These are phyloP conservation scores for Halocaridina rubra DNA, from an alignment of 2,888 invertebrate species.

Conservation along the genomic window DNA sequence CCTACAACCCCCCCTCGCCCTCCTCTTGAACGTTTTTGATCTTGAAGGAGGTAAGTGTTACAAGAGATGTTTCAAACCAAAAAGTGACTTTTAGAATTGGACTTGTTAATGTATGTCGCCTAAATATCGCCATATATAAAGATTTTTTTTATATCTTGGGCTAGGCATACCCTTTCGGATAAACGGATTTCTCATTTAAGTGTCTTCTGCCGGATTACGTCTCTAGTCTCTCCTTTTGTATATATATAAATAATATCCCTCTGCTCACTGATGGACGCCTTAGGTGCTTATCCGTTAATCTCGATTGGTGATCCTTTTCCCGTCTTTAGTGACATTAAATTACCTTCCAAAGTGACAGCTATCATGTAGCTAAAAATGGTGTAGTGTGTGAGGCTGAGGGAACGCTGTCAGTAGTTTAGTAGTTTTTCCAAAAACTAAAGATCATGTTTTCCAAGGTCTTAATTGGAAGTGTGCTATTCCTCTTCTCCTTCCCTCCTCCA, in stretches of 20 bases:
- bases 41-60: conserved; percentile 35
- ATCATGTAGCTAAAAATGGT: conserved; percentile 2
- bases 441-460: neutral
- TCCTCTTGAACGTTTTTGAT: conserved; percentile 22
- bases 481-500: neutral
- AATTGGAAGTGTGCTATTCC: neutral
- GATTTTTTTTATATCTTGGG: conserved; percentile 3
- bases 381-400: conserved; percentile 20
- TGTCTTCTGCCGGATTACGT: conserved; percentile 34
- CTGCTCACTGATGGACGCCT: conserved; percentile 17
- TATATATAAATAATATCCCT: neutral
- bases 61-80: neutral
- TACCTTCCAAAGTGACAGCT: conserved; percentile 26
- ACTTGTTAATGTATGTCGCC: conserved; percentile 20
- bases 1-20: conserved; percentile 1
- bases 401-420: conserved; percentile 17
- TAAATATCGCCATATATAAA: neutral
- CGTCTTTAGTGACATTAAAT: neutral
- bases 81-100: neutral
- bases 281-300: conserved; percentile 42
- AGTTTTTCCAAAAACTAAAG: neutral
- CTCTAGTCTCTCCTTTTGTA: conserved; percentile 1
- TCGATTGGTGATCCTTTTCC: conserved; percentile 42
- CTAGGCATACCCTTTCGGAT: conserved; percentile 36
- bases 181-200: conserved; percentile 21